Evolutionary conservation across 1,140 invertebrate genomes (phyloP).

Genomic region (Notospermus geniculatus): DNA sequence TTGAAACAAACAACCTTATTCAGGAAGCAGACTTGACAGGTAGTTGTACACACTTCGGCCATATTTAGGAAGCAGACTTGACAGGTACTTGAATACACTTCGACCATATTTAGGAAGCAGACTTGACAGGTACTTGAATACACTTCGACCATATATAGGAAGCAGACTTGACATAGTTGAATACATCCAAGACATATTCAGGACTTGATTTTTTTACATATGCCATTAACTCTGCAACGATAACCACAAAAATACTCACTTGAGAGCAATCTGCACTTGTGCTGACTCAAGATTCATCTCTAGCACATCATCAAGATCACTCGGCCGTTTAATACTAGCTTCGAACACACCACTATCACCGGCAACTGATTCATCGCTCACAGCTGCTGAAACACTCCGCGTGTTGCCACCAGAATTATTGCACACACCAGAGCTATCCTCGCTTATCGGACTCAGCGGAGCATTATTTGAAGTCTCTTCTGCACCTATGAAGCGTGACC

Average conservation of each 20-base stretch:
- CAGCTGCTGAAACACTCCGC: constrained; percentile 78
- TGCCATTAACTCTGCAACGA: too few relatives aligned
- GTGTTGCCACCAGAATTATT: constrained; percentile 53
- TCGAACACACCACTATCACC: constrained; percentile 96
- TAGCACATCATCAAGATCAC: constrained; percentile 46
- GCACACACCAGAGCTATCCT: constrained; percentile 55
- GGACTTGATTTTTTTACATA: too few relatives aligned
- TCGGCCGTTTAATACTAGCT: constrained; percentile 65
- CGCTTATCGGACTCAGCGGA: constrained; percentile 69
- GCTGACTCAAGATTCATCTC: constrained; percentile 73
- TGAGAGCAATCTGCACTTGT: constrained; percentile 91
- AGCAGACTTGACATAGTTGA: too few relatives aligned
- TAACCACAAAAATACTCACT: constrained; percentile 56
- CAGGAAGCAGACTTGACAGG: too few relatives aligned
- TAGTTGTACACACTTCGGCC: too few relatives aligned
- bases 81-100: too few relatives aligned
- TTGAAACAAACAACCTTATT: too few relatives aligned
- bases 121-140: too few relatives aligned
- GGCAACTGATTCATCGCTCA: constrained; percentile 93
- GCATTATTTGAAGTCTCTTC: constrained; percentile 57
- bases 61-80: too few relatives aligned
- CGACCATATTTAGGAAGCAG: too few relatives aligned
- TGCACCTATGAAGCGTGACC: background rate
- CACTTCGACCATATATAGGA: too few relatives aligned
- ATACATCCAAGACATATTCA: too few relatives aligned